Evolutionary conservation across 2,797 vertebrate species (phyloP).

Genomic region (Setipinna tenuifilis): DNA sequence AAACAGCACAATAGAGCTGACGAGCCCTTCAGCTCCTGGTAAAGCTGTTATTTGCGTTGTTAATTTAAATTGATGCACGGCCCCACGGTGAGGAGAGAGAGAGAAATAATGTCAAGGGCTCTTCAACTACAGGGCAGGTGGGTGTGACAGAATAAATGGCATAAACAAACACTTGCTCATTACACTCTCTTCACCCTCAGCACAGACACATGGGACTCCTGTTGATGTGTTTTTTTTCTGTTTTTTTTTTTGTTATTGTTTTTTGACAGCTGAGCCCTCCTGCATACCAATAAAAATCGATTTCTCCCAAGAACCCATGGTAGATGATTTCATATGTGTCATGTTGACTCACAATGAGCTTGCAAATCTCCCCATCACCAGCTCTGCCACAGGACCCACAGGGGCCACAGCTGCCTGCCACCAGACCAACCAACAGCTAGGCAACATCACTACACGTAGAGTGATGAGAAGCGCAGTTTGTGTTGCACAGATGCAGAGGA

Average conservation of each 20-base stretch:
- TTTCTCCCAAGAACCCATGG: constrained; percentile 1
- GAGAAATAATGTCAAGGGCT: constrained; percentile 8
- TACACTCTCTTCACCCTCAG: not conserved
- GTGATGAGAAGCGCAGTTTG: not conserved
- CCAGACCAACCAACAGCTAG: not conserved
- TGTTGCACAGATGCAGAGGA: too few species aligned
- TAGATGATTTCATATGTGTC: not conserved
- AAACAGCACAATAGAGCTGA: not conserved
- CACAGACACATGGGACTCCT: not conserved
- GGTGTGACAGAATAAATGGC: not conserved
- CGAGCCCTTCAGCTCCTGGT: not conserved
- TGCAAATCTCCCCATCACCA: not conserved
- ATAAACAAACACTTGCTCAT: not conserved
- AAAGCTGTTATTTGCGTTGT: not conserved
- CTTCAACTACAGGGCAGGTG: not conserved
- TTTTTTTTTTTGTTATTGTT: not conserved
- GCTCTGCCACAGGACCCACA: not conserved
- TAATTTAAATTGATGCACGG: not conserved
- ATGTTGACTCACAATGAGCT: not conserved
- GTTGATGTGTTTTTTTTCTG: not conserved
- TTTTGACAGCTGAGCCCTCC: not conserved
- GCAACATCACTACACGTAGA: not conserved
- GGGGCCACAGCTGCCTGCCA: not conserved
- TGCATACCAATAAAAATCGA: constrained; percentile 3
- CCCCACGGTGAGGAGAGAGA: not conserved